Evolutionary conservation across 2,888 invertebrate genomes (phyloP), one percentile per base, ranked within the genome.

Genomic region (Ceriagrion tenellum): DNA sequence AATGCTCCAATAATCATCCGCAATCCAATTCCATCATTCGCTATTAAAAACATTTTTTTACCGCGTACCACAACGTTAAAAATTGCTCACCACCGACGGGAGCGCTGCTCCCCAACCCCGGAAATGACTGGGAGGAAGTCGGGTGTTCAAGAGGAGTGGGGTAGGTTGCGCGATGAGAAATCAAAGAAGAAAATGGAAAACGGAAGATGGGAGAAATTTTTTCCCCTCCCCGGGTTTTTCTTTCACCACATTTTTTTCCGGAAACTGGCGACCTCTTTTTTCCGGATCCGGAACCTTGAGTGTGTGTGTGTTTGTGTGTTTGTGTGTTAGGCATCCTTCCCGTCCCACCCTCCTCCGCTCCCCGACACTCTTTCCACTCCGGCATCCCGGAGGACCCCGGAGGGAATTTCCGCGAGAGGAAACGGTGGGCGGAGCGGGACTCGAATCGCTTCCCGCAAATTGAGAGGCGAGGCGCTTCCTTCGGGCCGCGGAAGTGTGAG

Each of bases 371-470:
- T 81, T 69, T 81, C 16, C 6, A 35, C 81, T 81, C 81, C 81
- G 30, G 35, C 81, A 81, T 35, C 16, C 35, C 81, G 81, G 89
- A 10, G 47, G 89, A 89, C 20, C 1, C 69, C 69, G 69, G 26
- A 23, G 26, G 69, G 69, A 69, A 26, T 69, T 59, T 20, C 69
- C 26, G 69, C 69, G 69, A 20, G 20, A 20, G 59, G 59, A 59
- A 59, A 59, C 12, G 59, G 23, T 23, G 3, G 69, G 23, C 69
- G 69, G 69, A 26, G 35, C n/a, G 91, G 35, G 55, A n/a, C 13
- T 90, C 30, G 91, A 59, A 63, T 63, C 91, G 91, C 35, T 59
- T 16, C 18, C 35, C 63, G 40, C 91, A 91, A 91, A 91, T 91
- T 91, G 91, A 91, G 63, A 55, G 88, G 55, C 20, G 55, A 26